phyloP scores from a whole-genome alignment of 2,113 vertebrate species.

The Lycaon pictus region DNA sequence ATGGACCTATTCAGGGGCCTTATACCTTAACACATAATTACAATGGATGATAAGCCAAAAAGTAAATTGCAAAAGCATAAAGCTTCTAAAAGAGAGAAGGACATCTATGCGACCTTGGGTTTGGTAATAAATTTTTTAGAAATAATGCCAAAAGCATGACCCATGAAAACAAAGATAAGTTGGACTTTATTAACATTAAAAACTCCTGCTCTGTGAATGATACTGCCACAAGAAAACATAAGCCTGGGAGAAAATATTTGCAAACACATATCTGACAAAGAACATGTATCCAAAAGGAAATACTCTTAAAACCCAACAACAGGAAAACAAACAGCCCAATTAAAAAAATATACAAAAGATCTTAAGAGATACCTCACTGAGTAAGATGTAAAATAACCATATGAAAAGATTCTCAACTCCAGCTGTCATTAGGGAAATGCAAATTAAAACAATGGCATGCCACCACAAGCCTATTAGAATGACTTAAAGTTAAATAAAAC shows the following conservation, averaged over 20 bases:
- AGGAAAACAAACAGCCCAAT: background rate
- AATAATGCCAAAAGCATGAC: background rate
- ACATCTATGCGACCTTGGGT: background rate
- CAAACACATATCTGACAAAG: background rate
- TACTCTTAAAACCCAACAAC: background rate
- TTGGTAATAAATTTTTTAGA: conserved; percentile 8
- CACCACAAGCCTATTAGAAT: background rate
- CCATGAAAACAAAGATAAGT: conserved; percentile 6
- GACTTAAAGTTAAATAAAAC: background rate
- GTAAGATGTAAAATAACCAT: background rate
- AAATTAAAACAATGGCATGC: background rate
- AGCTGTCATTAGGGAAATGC: conserved; percentile 22
- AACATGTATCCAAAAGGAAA: background rate
- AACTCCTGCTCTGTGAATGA: background rate
- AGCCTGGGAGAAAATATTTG: background rate
- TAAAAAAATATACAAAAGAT: conserved; percentile 8
- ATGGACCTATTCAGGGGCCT: background rate
- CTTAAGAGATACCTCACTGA: background rate
- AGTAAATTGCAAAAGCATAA: background rate
- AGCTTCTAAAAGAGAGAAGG: background rate
- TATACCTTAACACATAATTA: background rate
- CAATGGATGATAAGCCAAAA: background rate
- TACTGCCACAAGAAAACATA: background rate
- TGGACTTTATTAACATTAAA: conserved; percentile 26
- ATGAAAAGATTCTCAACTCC: conserved; percentile 1